phyloP scores from a whole-genome alignment of 2,113 vertebrate species.

The Dicerorhinus sumatrensis region DNA sequence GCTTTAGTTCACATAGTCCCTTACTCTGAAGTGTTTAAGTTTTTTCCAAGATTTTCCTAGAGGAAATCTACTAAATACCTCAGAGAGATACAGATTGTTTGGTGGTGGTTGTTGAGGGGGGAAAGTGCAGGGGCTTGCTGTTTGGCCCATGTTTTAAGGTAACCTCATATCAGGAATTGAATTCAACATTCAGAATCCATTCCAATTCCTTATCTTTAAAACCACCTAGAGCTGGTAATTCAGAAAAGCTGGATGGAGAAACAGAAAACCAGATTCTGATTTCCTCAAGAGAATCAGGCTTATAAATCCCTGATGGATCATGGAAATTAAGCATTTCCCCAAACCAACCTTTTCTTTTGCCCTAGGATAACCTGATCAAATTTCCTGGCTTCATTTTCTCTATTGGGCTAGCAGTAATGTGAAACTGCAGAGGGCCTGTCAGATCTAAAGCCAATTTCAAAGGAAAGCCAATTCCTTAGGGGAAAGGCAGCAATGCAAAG shows the following conservation, averaged over 20 bases:
- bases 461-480: conserved; percentile 67
- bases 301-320: conserved; percentile 23
- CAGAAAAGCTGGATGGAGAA: conserved; percentile 26
- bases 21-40: background rate
- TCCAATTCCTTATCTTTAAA: conserved; percentile 72
- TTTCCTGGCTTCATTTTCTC: conserved; percentile 72
- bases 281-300: background rate
- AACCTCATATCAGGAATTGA: conserved; percentile 51
- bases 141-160: conserved; percentile 21
- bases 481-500: conserved; percentile 55
- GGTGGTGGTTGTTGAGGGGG: background rate
- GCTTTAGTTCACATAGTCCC: background rate
- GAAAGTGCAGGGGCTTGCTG: background rate
- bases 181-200: conserved; percentile 48
- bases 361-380: conserved; percentile 51
- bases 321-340: conserved; percentile 50
- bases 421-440: conserved; percentile 66
- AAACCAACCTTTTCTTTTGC: conserved; percentile 53
- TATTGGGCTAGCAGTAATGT: conserved; percentile 63
- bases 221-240: conserved; percentile 67
- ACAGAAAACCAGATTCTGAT: conserved; percentile 35
- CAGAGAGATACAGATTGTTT: background rate
- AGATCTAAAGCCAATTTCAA: conserved; percentile 64
- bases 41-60: conserved; percentile 14
- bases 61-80: background rate